These are phyloP conservation scores for Cebus imitator DNA, from an alignment of 2,113 vertebrate genomes.

Conservation along the genomic window DNA sequence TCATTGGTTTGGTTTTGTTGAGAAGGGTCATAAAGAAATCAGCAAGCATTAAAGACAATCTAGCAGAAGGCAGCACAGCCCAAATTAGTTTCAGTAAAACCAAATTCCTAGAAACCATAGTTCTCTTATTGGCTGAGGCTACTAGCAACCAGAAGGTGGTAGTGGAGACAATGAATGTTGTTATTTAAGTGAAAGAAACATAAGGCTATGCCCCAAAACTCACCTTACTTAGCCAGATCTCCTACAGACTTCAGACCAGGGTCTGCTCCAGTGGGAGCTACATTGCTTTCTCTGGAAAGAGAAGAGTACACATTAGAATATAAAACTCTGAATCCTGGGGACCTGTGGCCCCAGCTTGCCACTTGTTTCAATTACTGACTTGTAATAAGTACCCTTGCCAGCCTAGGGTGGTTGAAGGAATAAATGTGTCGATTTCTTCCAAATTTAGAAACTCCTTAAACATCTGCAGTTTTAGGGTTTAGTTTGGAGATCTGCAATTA, in stretches of 20 bases:
- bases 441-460: neutral
- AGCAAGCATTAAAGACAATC: neutral
- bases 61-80: accelerated
- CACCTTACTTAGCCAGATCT: neutral
- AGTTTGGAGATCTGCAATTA: neutral
- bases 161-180: neutral
- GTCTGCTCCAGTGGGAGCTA: neutral
- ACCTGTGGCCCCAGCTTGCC: neutral
- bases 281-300: neutral
- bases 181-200: neutral
- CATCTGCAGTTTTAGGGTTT: neutral
- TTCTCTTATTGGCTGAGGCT: neutral
- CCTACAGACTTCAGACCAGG: neutral
- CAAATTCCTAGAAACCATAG: neutral
- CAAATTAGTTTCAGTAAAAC: neutral
- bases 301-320: neutral
- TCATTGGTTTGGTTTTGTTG: neutral
- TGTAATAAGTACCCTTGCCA: neutral
- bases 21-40: neutral
- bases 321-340: neutral
- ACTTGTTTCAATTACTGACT: neutral
- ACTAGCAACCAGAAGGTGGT: neutral
- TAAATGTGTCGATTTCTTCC: neutral
- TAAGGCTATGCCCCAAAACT: neutral
- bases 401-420: neutral